A percentile compares a stretch with the other conserved stretches of the same genome.
Conservation (phyloP, 2,113 vertebrate genomes). For the Corythornis madagascariensis region DNA sequence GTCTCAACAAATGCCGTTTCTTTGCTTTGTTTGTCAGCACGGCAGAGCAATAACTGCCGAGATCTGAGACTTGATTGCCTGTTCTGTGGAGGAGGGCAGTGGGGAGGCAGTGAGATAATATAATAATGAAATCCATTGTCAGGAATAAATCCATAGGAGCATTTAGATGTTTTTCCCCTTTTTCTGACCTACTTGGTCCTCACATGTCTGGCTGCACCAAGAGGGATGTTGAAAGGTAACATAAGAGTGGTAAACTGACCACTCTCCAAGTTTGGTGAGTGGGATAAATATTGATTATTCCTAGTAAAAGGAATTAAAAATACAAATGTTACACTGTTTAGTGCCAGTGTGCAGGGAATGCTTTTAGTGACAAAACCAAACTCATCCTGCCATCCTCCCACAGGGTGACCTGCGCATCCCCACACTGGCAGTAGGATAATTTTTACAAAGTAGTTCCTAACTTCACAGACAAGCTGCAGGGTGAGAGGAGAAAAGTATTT, state of each 20-base stretch:
- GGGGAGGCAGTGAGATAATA: neutral
- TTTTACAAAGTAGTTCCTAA: neutral
- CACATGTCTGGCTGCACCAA: neutral
- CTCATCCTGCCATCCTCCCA: neutral
- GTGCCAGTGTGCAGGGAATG: neutral
- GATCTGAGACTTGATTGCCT: slow-evolving; percentile 19
- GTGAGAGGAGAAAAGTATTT: neutral
- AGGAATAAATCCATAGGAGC: slow-evolving; percentile 13
- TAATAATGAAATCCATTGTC: slow-evolving; percentile 64
- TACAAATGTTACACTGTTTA: neutral
- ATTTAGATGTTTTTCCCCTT: slow-evolving; percentile 27
- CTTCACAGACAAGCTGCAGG: neutral
- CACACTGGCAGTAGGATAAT: neutral
- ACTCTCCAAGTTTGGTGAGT: neutral
- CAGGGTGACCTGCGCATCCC: neutral
- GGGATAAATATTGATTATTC: neutral
- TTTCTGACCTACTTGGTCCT: slow-evolving; percentile 38
- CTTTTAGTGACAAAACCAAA: neutral
- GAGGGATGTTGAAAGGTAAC: neutral
- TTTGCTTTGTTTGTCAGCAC: slow-evolving; percentile 6
- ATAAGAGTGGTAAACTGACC: neutral
- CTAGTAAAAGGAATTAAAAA: neutral
- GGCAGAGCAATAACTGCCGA: neutral
- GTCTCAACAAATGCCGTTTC: neutral
- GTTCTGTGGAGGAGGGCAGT: slow-evolving; percentile 10